Conservation (phyloP, 1,140 invertebrate genomes). For the Eriosoma lanigerum region DNA sequence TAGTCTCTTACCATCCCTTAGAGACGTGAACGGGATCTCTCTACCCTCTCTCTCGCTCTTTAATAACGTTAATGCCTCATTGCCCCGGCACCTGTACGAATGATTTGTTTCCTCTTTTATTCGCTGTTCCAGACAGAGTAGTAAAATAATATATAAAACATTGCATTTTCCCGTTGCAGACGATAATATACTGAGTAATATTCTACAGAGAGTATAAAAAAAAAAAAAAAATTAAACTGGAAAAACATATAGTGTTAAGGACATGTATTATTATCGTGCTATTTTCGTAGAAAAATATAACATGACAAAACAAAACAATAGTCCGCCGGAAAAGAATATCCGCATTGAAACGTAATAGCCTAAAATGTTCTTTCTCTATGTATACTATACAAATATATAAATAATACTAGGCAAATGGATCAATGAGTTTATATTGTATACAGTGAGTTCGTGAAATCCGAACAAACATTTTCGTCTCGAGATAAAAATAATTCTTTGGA, state of each 20-base stretch:
- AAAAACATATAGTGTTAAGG: neutral
- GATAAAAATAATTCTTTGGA: neutral
- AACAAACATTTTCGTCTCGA: neutral
- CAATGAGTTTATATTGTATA: neutral
- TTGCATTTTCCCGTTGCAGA: neutral
- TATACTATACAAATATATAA: too few relatives aligned
- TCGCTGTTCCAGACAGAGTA: neutral
- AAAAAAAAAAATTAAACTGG: neutral
- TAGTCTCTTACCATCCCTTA: neutral
- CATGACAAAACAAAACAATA: neutral
- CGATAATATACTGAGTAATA: neutral
- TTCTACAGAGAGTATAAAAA: neutral
- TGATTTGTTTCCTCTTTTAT: conserved; percentile 41
- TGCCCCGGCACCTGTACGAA: conserved; percentile 40
- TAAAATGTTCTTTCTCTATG: neutral
- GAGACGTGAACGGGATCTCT: neutral
- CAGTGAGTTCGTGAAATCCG: neutral
- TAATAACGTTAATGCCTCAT: conserved; percentile 37
- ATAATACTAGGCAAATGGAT: neutral
- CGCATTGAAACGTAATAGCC: neutral
- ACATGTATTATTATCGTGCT: too few relatives aligned
- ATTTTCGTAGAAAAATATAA: neutral
- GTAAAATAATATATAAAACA: conserved; percentile 25
- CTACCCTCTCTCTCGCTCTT: neutral
- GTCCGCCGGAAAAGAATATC: neutral